Evolutionary conservation across 2,113 vertebrate genomes (phyloP).

Genomic region (Falco punctatus): DNA sequence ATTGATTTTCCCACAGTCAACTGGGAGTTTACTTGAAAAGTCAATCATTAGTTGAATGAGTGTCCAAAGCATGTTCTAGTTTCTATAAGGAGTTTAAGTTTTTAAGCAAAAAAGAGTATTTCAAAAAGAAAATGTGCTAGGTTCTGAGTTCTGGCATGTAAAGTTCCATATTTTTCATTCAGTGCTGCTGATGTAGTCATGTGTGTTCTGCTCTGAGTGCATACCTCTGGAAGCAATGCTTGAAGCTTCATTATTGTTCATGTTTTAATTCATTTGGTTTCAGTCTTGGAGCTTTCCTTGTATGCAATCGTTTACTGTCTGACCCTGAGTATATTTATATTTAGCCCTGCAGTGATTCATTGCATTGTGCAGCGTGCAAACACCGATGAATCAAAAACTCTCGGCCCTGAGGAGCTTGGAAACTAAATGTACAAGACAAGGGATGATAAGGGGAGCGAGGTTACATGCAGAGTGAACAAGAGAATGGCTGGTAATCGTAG

Average conservation of each 20-base stretch:
- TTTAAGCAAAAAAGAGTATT: background rate
- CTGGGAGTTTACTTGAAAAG: background rate
- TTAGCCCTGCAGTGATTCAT: background rate
- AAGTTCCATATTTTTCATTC: background rate
- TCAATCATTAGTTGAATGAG: background rate
- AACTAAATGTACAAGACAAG: rapidly evolving
- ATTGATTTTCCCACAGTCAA: constrained; percentile 20
- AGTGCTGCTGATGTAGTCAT: rapidly evolving
- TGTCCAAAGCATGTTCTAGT: background rate
- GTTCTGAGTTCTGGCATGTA: background rate
- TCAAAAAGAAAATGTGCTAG: background rate
- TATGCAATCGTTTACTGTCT: rapidly evolving
- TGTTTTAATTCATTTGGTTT: background rate
- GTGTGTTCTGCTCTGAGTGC: too few relatives aligned
- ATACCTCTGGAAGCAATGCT: background rate
- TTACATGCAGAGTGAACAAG: background rate
- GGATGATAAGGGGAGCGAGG: background rate
- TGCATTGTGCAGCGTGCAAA: background rate
- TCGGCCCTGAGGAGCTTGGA: background rate
- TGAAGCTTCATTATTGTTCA: background rate
- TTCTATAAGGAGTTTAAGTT: background rate
- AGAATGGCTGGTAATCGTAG: background rate
- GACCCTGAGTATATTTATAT: background rate
- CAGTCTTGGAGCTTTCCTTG: background rate
- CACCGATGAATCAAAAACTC: rapidly evolving